Evolutionary conservation across 2,113 vertebrate species (phyloP).

Genomic region (Dinomys branickii): DNA sequence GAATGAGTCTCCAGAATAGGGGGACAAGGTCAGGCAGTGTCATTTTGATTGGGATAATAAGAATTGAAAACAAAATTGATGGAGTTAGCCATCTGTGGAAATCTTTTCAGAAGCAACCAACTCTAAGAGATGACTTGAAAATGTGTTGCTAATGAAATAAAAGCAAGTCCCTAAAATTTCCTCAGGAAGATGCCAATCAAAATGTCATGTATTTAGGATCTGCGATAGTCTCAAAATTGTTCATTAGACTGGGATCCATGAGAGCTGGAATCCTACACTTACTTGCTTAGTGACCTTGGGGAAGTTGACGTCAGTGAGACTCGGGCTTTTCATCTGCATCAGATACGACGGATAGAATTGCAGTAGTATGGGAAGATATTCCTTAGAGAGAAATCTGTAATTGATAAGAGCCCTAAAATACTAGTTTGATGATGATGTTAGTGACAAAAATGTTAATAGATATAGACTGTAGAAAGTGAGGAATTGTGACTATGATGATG

Average conservation of each 20-base stretch:
- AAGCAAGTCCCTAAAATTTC: conserved; percentile 64
- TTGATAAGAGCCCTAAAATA: background rate
- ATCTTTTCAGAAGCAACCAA: conserved; percentile 77
- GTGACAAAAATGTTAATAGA: background rate
- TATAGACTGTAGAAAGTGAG: background rate
- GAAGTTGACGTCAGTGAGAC: background rate
- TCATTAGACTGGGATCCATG: conserved; percentile 12
- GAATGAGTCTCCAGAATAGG: conserved; percentile 42
- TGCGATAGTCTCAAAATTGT: conserved; percentile 36
- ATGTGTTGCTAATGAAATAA: conserved; percentile 75
- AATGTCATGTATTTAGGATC: conserved; percentile 50
- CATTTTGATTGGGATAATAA: conserved; percentile 71
- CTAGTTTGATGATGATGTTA: background rate
- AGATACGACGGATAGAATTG: background rate
- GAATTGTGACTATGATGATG: background rate
- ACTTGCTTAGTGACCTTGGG: conserved; percentile 27
- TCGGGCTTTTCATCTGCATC: conserved; percentile 16
- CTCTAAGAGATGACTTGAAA: conserved; percentile 71
- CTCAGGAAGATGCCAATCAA: conserved; percentile 63
- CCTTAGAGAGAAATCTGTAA: background rate
- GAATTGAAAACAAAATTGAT: conserved; percentile 76
- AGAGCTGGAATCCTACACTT: background rate
- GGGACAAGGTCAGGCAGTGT: conserved; percentile 66
- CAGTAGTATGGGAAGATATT: background rate
- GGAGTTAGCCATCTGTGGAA: conserved; percentile 77